phyloP scores from a whole-genome alignment of 2,113 vertebrate species.

The Tympanuchus pallidicinctus region DNA sequence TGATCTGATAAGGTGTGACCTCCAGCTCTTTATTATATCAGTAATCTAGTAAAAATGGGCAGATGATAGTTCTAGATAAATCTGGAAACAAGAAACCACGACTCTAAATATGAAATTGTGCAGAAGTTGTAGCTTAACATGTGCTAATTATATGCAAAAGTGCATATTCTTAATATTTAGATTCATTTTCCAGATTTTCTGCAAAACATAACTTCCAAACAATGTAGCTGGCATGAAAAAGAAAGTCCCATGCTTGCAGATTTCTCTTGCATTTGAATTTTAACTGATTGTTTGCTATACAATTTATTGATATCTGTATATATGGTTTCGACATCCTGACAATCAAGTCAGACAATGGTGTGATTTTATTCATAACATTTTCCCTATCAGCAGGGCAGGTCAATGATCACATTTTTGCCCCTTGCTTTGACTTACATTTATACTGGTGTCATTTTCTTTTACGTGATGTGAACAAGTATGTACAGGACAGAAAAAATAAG shows the following conservation, averaged over 20 bases:
- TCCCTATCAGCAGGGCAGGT: not conserved
- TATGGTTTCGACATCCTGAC: not conserved
- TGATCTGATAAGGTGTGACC: constrained; percentile 41
- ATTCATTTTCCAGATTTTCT: not conserved
- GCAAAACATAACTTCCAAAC: not conserved
- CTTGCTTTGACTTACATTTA: not conserved
- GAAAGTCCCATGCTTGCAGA: not conserved
- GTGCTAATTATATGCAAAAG: constrained; percentile 35
- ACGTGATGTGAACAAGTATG: rapidly evolving
- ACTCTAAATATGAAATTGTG: not conserved
- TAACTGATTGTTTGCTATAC: not conserved
- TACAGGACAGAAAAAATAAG: not conserved
- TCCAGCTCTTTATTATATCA: constrained; percentile 32
- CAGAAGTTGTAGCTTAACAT: constrained; percentile 1
- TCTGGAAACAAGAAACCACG: not conserved
- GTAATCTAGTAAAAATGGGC: not conserved
- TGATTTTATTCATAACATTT: not conserved
- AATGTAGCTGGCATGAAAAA: rapidly evolving
- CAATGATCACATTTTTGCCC: not conserved
- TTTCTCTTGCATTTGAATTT: not conserved
- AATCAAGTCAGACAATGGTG: not conserved
- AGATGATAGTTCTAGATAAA: not conserved
- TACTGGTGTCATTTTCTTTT: not conserved
- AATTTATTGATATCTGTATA: not conserved
- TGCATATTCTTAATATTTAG: not conserved